These are phyloP conservation scores for Drosophila yakuba DNA, from an alignment of 1,140 invertebrate species.

Conservation along the genomic window DNA sequence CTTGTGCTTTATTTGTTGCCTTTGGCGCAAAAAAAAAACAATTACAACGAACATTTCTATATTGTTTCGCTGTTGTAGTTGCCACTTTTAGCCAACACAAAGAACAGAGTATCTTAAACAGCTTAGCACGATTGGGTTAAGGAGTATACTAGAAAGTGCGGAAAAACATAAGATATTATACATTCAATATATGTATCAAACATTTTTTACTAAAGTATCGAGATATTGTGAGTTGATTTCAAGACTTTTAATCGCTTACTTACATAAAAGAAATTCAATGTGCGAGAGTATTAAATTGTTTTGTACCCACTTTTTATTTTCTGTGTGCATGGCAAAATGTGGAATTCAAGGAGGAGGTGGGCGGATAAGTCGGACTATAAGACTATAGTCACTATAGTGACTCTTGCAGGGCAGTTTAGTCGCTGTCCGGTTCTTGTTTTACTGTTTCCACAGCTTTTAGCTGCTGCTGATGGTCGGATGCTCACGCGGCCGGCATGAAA, in stretches of 20 bases:
- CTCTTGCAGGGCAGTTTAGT: constrained; percentile 54
- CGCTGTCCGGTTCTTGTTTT: constrained; percentile 38
- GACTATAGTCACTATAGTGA: constrained; percentile 1
- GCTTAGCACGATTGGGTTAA: neutral
- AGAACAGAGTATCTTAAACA: neutral
- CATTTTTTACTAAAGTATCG: too few species aligned
- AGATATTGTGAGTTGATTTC: too few species aligned
- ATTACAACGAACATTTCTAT: constrained; percentile 33
- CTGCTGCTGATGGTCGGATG: constrained; percentile 61
- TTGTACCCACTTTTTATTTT: neutral
- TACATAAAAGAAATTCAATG: too few species aligned
- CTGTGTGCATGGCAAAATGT: neutral
- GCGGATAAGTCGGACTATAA: constrained; percentile 36
- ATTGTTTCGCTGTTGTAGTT: constrained; percentile 47
- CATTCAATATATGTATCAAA: too few species aligned
- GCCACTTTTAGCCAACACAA: constrained; percentile 8
- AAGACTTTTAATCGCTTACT: too few species aligned
- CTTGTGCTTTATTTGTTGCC: constrained; percentile 62
- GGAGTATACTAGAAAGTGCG: neutral
- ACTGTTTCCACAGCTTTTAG: constrained; percentile 29
- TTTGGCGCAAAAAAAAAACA: constrained; percentile 36
- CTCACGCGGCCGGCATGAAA: constrained; percentile 76
- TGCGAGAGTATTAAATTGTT: too few species aligned
- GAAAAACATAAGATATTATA: neutral
- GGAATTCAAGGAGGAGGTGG: constrained; percentile 28